Evolutionary conservation across 2,113 vertebrate species (phyloP), one percentile per base, ranked within the genome.

Genomic region (Phrynocephalus versicolor): DNA sequence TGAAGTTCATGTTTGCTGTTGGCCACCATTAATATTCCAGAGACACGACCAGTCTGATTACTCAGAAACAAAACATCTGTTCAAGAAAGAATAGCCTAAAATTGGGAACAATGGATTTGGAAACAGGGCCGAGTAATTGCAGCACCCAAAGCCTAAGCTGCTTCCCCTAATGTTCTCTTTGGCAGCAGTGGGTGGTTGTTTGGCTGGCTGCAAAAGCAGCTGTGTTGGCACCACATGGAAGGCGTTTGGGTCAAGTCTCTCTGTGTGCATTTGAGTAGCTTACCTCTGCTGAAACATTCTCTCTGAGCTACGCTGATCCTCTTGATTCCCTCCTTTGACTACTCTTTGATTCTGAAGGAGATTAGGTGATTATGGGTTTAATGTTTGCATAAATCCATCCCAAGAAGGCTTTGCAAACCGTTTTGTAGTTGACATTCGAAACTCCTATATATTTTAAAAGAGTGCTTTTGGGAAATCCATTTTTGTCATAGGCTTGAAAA

Each of bases 201-300:
- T 94, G 90, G 88, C 93, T 94, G 87, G 93, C 89, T 93, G 91
- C 87, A 93, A 93, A 93, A 90, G 87, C 93, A 95, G 91, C 89
- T 95, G 93, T 92, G 88, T 78, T 94, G 92, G 93, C 93, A 93
- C 83, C 60, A 89, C 72, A 71, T 60, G 62, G 92, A 84, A 87
- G 79, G n/a, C 90, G 94, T 94, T 88, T 87, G 81, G 88, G 89
- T 91, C 89, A 92, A 85, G 85, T 25, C 51, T 39, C 21, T 64
- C 1, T 62, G 8, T 74, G 1, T 73, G 16, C 62, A 3, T 75
- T 15, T 79, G n/a, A 6, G 67, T 83, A 81, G 65, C 89, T 1
- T 78, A 0, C 88, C 91, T 91, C 82, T 84, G 41, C 37, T 15
- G 58, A 81, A 89, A 25, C 18, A 5, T 89, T 91, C 45, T 88